Evolutionary conservation across 2,797 vertebrate genomes (phyloP), one percentile per base, ranked within the genome.

Genomic region (Phataginus tetradactyla): DNA sequence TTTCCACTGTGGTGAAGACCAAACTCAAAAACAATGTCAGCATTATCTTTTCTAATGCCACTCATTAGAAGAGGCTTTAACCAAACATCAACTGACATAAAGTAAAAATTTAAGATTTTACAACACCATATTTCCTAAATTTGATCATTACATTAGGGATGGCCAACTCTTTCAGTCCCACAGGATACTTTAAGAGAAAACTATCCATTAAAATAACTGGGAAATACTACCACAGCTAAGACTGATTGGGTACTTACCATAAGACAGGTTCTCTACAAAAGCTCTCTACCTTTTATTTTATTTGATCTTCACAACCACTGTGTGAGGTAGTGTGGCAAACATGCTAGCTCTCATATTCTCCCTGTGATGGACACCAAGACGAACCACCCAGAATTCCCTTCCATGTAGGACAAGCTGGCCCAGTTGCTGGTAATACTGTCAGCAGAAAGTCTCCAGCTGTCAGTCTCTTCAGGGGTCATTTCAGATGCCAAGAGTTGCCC

Each of bases 81-180:
- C 42, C 81, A 84, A 69, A 64, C 57, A 87, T 7, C 20, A 49
- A 37, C 32, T 37, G 23, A 90, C 34, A 69, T 5, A 17, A 34
- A 78, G 55, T 23, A 96, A 57, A 87, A 83, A 94, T 57, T 34
- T 64, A 90, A 90, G 66, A 85, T 77, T 92, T 75, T 88, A 7
- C 49, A 85, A 92, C 13, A 55, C 15, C 59, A 3, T 66, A 85
- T 37, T 91, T 94, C 45, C 55, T 64, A 88, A 92, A 78, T 91
- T 78, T 90, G n/a, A 72, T 81, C 27, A 66, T 87, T 88, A 94
- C 72, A 78, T 17, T 12, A 72, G 34, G 2, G 51, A 42, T 45
- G n/a, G 17, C 39, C 71, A 96, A 66, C 21, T 77, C 85, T 79
- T 90, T 83, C 9, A 86, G 45, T 64, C 1, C 34, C 64, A 80